Percentiles rank a stretch among this genome's conserved stretches.
Evolutionary conservation across 2,888 invertebrate species (phyloP).

Genomic region (Portevinia maculata): DNA sequence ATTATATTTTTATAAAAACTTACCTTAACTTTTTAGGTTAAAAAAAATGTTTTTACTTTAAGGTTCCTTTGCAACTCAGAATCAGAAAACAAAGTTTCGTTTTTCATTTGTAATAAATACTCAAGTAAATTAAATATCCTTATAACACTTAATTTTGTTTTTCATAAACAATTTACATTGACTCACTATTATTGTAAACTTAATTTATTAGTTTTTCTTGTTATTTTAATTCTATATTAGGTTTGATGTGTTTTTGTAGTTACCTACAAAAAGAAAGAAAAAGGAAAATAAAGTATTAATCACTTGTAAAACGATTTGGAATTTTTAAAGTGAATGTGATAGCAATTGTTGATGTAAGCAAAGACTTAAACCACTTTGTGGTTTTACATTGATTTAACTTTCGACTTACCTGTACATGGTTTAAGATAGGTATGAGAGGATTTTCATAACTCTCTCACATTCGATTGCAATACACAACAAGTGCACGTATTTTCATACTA

Average conservation of each 20-base stretch:
- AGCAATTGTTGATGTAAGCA: too few species aligned
- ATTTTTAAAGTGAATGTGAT: too few species aligned
- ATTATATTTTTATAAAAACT: not conserved
- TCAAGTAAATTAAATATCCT: constrained; percentile 35
- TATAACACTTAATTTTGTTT: constrained; percentile 42
- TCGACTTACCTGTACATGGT: constrained; percentile 67
- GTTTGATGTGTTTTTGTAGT: constrained; percentile 71
- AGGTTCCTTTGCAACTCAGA: not conserved
- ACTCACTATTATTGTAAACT: constrained; percentile 47
- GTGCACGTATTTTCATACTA: constrained; percentile 1
- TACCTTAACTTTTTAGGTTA: not conserved
- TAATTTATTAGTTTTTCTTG: constrained; percentile 38
- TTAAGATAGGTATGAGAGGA: constrained; percentile 54
- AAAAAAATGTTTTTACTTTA: not conserved
- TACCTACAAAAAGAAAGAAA: constrained; percentile 44
- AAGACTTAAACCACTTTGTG: too few species aligned
- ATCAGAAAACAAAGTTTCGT: not conserved
- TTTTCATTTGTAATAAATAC: constrained; percentile 44
- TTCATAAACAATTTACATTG: constrained; percentile 45
- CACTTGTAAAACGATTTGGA: not conserved
- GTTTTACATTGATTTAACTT: too few species aligned
- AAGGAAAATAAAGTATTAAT: not conserved
- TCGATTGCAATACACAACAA: constrained; percentile 76
- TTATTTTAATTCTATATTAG: constrained; percentile 54
- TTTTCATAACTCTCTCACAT: constrained; percentile 37